Base-by-base conservation (phyloP, 2,797 vertebrate genomes). In the Nothura maculosa region DNA sequence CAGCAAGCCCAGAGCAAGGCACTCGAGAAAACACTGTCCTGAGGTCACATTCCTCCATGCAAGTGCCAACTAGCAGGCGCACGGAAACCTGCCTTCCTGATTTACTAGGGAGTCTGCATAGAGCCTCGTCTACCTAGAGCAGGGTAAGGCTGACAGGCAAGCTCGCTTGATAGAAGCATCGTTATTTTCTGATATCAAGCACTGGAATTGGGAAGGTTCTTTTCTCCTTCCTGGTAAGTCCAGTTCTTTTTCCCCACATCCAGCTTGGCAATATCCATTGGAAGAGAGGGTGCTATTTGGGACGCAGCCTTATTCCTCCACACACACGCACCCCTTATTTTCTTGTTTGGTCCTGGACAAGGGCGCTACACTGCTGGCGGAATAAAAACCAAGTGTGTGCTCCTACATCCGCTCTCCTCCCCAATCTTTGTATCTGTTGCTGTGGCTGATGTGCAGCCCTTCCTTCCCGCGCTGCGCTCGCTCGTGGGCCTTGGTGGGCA, bases 401-500 rank as follows among this genome's bases (percentile, higher is more conserved):
- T 95, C 93, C 92, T 87, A 34, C n/a, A 60, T 82, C 34, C 36
- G 84, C 81, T 94, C 95, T 91, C 87, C 75, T 89, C 81, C 43
- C 42, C 70, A 74, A 13, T 62, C 62, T 94, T 96, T 80, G 89
- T 92, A 85, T 96, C 92, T 96, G 67, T 83, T 92, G 79, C 82
- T 94, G 86, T 91, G 85, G 81, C 73, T 84, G 88, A 85, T 94
- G 91, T 83, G 70, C 86, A 92, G 62, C 67, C 79, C 40, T 89
- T 85, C 50, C 76, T 85, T 90, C 66, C 48, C 85, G 91, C 58
- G 84, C 93, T 80, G 69, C 88, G 92, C 75, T 94, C 94, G 93
- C 87, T 94, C 93, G 95, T 74, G 84, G 89, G 58, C 91, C 91
- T 86, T 73, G 91, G 93, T 91, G 62, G 86, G 75, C 68, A 85